Evolutionary conservation across 2,797 vertebrate genomes (phyloP), one percentile per base, ranked within the genome.

Genomic region (Siniperca undulata): DNA sequence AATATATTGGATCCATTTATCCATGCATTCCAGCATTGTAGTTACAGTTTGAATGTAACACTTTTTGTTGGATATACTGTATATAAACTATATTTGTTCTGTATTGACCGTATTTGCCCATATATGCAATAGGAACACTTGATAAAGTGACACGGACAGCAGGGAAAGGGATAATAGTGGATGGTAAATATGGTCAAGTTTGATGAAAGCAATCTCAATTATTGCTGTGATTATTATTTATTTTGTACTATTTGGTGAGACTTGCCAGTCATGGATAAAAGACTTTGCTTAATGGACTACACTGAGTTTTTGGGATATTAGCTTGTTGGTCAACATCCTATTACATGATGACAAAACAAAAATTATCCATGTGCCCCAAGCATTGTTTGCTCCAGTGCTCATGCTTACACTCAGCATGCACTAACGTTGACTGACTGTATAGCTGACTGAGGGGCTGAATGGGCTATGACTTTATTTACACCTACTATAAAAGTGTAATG

Each of bases 401-500:
- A 55, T 78, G 77, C 76, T 85, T 74, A 46, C 61, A 20, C 53
- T 70, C 69, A 70, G 81, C 65, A 42, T 12, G 58, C 66, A 19
- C 74, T 50, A 55, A 58, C 19, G 5, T 24, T 64, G 83, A 83
- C 67, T 74, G 84, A 61, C 75, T 81, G 67, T 71, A 73, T 34
- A 78, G 58, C 77, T 74, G 78, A 84, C 71, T 60, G 77, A 75
- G 44, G 70, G 64, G 46, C 85, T 79, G 77, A 81, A 78, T 81
- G 83, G 78, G 75, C 77, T 72, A 69, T 70, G 66, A 83, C 84
- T 73, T 87, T 86, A 90, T 91, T 90, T 90, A 92, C 75, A 81
- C 80, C 82, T 81, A 71, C 88, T 78, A 92, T 91, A 90, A 93
- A 93, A 88, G 52, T 70, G 86, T 87, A 88, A 92, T 89, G 74